Base-by-base conservation (phyloP, 2,888 invertebrate genomes). In the Toxonevra muliebris region DNA sequence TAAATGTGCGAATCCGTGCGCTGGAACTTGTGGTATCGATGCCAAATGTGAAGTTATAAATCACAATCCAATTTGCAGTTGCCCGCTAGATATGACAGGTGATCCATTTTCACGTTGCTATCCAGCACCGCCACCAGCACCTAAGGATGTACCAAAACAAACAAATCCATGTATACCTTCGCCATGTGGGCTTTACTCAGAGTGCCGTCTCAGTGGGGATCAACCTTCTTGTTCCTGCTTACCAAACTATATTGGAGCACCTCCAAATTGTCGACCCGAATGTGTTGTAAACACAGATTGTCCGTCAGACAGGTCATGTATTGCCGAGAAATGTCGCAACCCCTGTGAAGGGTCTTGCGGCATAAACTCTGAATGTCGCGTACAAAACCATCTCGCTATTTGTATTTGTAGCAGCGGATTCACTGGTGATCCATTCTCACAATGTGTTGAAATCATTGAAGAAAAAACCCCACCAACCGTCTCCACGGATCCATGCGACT, bases 31-130 rank as follows among this genome's bases (percentile, higher is more conserved):
- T 78, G 94, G 94, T 63, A 86, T 89, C 61, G 90, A 90, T 79
- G 92, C 94, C 40, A 89, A 90, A 77, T 95, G 95, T 78, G 88
- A 90, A 74, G 93, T 93, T 11, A 91, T 92, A 69, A 92, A 93
- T 80, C 94, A 94, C 80, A 93, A 92, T 82, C 93, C 94, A 0
- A 90, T 93, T 70, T 94, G 94, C 80, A 92, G 90, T 74, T 95
- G 95, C 78, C 89, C 91, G 1, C 79, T 86, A 45, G 90, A 90
- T 40, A 89, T 88, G 82, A 92, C 92, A 2, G 95, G 95, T 12
- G 93, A 94, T 89, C 93, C 93, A 73, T 93, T 93, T 78, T 88
- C 89, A 50, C 89, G 91, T 81, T 94, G 94, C 79, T 88, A 88
- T 69, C 89, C 90, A 79, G 76, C 77, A 19, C 83, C 81, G 0